A percentile compares a stretch with the other conserved stretches of the same genome.
These are phyloP conservation scores for Tympanuchus pallidicinctus DNA, from an alignment of 2,113 vertebrate genomes.

Conservation along the genomic window DNA sequence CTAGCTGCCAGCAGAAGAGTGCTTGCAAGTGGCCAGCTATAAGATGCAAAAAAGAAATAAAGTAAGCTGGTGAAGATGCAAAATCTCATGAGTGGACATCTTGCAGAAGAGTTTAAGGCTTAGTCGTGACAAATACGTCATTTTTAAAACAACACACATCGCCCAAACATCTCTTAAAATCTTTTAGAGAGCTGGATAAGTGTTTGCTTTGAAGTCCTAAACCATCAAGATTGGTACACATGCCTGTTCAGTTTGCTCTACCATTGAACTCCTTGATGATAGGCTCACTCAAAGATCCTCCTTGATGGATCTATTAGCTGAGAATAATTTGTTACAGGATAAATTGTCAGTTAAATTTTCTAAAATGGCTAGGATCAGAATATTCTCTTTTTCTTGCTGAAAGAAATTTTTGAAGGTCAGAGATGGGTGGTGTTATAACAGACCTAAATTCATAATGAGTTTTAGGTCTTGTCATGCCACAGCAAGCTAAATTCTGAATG, in stretches of 20 bases:
- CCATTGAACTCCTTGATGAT: not conserved
- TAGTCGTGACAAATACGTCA: not conserved
- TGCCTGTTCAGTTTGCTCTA: not conserved
- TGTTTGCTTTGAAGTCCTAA: not conserved
- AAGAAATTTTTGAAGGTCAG: not conserved
- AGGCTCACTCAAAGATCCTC: not conserved
- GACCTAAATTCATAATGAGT: not conserved
- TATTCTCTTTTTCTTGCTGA: not conserved
- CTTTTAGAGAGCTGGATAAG: not conserved
- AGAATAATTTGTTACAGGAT: not conserved
- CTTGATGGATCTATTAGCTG: not conserved
- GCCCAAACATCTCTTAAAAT: not conserved
- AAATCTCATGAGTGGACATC: constrained; percentile 3
- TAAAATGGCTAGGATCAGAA: not conserved
- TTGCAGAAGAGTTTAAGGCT: not conserved
- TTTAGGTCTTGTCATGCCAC: not conserved
- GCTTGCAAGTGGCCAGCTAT: not conserved
- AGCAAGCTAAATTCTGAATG: not conserved
- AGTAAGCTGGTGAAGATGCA: not conserved
- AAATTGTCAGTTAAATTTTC: not conserved
- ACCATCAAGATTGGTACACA: not conserved
- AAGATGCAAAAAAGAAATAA: constrained; percentile 13
- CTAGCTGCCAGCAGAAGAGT: not conserved
- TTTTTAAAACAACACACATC: not conserved
- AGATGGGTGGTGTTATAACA: not conserved